phyloP scores from a whole-genome alignment of 2,113 vertebrate genomes.

The Oriolus oriolus region DNA sequence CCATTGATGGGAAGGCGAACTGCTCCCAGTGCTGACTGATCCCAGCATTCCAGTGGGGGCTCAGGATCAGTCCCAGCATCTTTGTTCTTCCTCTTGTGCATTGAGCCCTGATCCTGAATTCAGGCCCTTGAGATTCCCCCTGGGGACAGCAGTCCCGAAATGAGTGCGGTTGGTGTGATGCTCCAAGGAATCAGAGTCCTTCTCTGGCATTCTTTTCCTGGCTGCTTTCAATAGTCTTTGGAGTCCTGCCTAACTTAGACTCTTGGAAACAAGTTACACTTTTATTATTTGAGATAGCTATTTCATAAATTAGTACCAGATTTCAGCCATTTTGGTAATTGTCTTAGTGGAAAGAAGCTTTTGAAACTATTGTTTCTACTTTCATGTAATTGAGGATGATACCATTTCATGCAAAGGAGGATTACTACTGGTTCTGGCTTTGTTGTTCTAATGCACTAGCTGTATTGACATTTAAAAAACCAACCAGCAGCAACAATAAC shows the following conservation, averaged over 20 bases:
- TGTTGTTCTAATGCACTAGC: background rate
- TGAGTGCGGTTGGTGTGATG: rapidly evolving
- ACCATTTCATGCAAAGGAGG: background rate
- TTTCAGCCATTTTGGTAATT: background rate
- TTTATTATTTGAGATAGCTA: background rate
- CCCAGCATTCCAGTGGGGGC: rapidly evolving
- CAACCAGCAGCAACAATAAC: background rate
- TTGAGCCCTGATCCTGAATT: background rate
- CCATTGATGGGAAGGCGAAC: background rate
- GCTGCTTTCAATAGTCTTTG: background rate
- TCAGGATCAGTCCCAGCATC: rapidly evolving
- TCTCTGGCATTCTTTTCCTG: background rate
- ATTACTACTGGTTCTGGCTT: background rate
- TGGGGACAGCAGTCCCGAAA: background rate
- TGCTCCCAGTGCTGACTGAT: background rate
- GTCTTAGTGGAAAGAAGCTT: background rate
- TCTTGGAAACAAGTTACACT: background rate
- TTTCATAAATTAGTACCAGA: background rate
- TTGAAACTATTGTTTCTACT: background rate
- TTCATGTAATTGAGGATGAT: background rate
- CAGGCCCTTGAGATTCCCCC: background rate
- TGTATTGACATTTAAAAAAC: background rate
- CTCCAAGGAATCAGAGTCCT: background rate
- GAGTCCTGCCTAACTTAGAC: background rate
- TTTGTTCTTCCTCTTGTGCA: rapidly evolving